Conservation (phyloP, 2,797 vertebrate genomes). For the Notolabrus celidotus region DNA sequence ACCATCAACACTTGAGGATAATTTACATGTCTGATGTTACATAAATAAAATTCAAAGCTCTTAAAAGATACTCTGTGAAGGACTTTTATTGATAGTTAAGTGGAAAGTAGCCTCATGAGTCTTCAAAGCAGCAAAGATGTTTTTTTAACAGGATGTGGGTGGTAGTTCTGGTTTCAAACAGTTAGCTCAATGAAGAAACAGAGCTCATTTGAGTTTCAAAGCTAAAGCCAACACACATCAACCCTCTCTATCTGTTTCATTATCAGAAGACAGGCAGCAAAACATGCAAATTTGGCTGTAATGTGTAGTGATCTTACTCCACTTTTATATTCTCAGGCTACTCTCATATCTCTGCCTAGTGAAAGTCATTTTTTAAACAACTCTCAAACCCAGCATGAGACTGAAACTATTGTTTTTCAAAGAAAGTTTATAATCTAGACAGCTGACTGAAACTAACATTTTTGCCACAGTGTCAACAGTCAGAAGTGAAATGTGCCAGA, state of each 20-base stretch:
- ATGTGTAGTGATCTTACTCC: too few relatives aligned
- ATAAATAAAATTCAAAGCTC: conserved; percentile 32
- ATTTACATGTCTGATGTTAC: conserved; percentile 12
- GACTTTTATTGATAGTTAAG: conserved; percentile 37
- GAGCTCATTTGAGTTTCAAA: conserved; percentile 46
- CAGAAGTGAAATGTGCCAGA: too few relatives aligned
- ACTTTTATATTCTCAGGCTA: too few relatives aligned
- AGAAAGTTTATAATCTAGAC: too few relatives aligned
- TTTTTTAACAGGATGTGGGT: conserved; percentile 20
- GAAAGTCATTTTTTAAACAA: too few relatives aligned
- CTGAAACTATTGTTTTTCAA: too few relatives aligned
- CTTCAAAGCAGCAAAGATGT: conserved; percentile 26
- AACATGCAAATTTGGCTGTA: conserved; percentile 38
- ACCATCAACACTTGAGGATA: conserved; percentile 5
- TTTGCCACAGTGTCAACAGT: too few relatives aligned
- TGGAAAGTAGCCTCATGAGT: conserved; percentile 23
- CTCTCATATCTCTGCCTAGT: too few relatives aligned
- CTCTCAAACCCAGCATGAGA: not conserved
- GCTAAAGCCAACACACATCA: conserved; percentile 44
- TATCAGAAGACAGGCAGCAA: conserved; percentile 27
- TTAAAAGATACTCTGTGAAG: conserved; percentile 21
- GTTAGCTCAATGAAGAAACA: conserved; percentile 42
- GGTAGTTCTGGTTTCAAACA: conserved; percentile 45
- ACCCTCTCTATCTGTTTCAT: conserved; percentile 21
- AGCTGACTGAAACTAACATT: too few relatives aligned